phyloP scores from a whole-genome alignment of 2,888 invertebrate genomes.

The Pollenia amentaria region DNA sequence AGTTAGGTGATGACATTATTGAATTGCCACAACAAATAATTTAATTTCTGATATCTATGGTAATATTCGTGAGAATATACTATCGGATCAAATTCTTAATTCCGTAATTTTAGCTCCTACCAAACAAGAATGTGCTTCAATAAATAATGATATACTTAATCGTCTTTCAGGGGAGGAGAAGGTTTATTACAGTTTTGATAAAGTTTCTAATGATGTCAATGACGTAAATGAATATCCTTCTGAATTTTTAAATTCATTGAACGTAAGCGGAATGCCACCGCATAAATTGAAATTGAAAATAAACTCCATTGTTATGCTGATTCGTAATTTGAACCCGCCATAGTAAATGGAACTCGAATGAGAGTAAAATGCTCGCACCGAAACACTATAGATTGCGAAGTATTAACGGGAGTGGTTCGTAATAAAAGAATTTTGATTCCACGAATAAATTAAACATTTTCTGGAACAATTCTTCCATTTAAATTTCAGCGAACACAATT shows the following conservation, averaged over 20 bases:
- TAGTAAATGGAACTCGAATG: constrained; percentile 7
- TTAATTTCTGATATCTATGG: no score
- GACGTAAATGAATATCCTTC: constrained; percentile 32
- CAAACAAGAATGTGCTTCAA: no score
- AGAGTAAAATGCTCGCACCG: neutral
- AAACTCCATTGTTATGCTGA: constrained; percentile 42
- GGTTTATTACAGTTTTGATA: constrained; percentile 31
- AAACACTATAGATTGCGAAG: neutral
- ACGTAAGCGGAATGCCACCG: constrained; percentile 55
- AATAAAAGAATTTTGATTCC: constrained; percentile 10
- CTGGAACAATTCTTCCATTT: neutral
- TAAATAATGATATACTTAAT: constrained; percentile 41
- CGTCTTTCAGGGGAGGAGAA: constrained; percentile 33
- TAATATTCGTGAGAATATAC: no score
- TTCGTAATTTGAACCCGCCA: constrained; percentile 54
- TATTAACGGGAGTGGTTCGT: neutral
- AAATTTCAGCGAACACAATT: neutral
- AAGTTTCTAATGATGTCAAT: constrained; percentile 16
- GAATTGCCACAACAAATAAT: no score
- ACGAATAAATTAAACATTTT: neutral
- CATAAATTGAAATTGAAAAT: constrained; percentile 63
- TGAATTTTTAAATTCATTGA: constrained; percentile 64
- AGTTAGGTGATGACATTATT: no score
- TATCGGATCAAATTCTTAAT: no score
- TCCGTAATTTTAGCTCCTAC: no score